Evolutionary conservation across 2,888 invertebrate genomes (phyloP).

Genomic region (Drepanosiphum platanoidis): DNA sequence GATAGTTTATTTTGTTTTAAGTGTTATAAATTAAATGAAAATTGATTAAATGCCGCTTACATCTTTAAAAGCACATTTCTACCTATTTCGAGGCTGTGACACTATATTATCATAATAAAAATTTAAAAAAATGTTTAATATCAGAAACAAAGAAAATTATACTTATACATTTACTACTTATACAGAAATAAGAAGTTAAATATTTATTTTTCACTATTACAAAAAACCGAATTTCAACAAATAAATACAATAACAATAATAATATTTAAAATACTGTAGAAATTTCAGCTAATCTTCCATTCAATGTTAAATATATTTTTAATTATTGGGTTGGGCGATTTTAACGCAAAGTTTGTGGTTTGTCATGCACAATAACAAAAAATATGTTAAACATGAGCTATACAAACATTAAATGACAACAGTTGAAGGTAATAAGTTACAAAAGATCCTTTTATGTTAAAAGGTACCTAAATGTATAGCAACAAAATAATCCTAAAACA

Average conservation of each 20-base stretch:
- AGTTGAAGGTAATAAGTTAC: constrained; percentile 4
- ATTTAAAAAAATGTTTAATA: background rate
- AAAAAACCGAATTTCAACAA: background rate
- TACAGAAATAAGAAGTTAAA: background rate
- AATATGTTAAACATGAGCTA: constrained; percentile 32
- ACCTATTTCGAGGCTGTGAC: too few species aligned
- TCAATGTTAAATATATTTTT: background rate
- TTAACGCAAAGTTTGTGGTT: background rate
- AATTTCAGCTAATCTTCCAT: background rate
- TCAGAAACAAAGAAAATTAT: too few species aligned
- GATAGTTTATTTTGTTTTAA: too few species aligned
- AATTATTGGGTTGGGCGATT: constrained; percentile 10
- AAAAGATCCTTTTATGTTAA: background rate
- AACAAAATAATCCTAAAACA: constrained; percentile 1
- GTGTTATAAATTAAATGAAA: too few species aligned
- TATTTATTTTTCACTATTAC: background rate
- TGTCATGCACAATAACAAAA: constrained; percentile 3
- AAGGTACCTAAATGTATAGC: constrained; percentile 1
- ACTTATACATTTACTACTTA: background rate
- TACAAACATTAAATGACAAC: constrained; percentile 22
- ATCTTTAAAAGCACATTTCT: too few species aligned
- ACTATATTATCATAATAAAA: background rate
- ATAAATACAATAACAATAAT: background rate
- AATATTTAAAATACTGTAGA: constrained; percentile 4
- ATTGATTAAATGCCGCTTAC: too few species aligned